Evolutionary conservation across 2,797 vertebrate species (phyloP), one percentile per base, ranked within the genome.

Genomic region (Vultur gryphus): DNA sequence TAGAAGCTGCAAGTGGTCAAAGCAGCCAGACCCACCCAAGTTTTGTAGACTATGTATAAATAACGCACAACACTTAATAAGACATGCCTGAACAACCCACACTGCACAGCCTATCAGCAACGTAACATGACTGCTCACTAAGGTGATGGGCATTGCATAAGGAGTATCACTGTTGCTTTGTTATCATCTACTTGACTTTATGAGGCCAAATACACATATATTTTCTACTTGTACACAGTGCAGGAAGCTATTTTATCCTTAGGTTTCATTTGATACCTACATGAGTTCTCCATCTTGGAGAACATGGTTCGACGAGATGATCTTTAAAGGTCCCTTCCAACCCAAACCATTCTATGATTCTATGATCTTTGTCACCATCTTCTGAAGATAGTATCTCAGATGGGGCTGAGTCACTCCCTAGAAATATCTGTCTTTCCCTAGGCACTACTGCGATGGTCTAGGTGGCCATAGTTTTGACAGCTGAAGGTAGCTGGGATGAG

Each of bases 61-160:
- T 44, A 84, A 58, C 2, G 3, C 35, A 17, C 46, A 69, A 2
- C 23, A 6, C 23, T 16, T 54, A 28, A 3, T 25, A n/a, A 21
- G 23, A 31, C 17, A 5, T 13, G 21, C 26, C 18, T 20, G 16
- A 79, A 29, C 26, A 57, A 49, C 18, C n/a, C 87, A 11, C 43
- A 3, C 14, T 16, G 41, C 41, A 26, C 33, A 52, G n/a, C 71
- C 58, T 35, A 2, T 8, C n/a, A 24, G 58, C 26, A 37, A 11
- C 0, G 2, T 6, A 7, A 8, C 11, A 16, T 11, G 19, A 9
- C 37, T 20, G 10, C 51, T n/a, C 49, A 9, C 10, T 4, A 9
- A 13, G 29, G 33, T 10, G 29, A n/a, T 3, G 26, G 41, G 16
- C 59, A 12, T 4, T n/a, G 23, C 13, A 1, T 6, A 16, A 52